phyloP scores from a whole-genome alignment of 2,888 invertebrate genomes.

The Alitta virens region DNA sequence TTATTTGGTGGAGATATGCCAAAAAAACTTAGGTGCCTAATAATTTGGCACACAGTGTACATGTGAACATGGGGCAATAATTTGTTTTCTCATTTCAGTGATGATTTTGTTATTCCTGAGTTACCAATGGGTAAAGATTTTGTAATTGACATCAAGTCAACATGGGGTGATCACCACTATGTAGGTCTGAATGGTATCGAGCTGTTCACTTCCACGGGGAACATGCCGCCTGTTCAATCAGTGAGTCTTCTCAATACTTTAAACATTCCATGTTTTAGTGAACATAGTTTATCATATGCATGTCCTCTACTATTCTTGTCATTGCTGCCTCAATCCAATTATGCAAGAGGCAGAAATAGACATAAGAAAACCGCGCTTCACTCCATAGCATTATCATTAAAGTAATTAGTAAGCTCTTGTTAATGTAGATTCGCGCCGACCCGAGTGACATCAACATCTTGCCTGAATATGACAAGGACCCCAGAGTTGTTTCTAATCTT shows the following conservation, averaged over 20 bases:
- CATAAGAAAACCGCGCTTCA: too few species aligned
- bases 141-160: constrained; percentile 66
- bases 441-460: constrained; percentile 67
- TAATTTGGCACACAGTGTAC: too few species aligned
- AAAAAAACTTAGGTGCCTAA: too few species aligned
- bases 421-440: constrained; percentile 50
- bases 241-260: too few species aligned
- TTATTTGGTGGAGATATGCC: too few species aligned
- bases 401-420: background rate
- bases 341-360: too few species aligned
- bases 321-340: too few species aligned
- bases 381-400: too few species aligned
- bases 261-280: too few species aligned
- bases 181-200: constrained; percentile 79
- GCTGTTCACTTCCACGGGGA: constrained; percentile 68
- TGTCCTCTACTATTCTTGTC: too few species aligned
- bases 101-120: constrained; percentile 71
- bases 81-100: constrained; percentile 25
- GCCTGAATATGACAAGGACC: constrained; percentile 68
- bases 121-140: constrained; percentile 70
- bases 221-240: background rate
- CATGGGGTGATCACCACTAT: constrained; percentile 79
- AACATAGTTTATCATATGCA: too few species aligned
- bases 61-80: too few species aligned
- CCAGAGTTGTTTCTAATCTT: constrained; percentile 66